Conservation (phyloP, 2,113 vertebrate species). For the Manacus vitellinus region DNA sequence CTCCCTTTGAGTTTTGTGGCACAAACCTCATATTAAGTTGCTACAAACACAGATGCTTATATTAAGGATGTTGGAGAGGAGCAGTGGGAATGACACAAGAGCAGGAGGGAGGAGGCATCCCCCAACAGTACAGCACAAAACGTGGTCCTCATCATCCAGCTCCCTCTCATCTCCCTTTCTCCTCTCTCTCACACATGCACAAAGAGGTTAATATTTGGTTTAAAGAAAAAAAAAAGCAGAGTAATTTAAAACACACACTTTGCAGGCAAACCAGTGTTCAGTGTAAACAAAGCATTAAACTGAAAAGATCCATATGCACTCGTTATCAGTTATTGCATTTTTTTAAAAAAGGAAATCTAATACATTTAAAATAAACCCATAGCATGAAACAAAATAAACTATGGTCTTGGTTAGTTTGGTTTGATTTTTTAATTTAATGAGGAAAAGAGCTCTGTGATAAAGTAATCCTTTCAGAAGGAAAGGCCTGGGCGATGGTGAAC, state of each 20-base stretch:
- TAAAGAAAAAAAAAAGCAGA: conserved; percentile 10
- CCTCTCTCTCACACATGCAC: background rate
- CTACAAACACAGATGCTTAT: background rate
- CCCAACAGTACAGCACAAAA: background rate
- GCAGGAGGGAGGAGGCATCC: background rate
- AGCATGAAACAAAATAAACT: conserved; percentile 61
- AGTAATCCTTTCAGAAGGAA: conserved; percentile 37
- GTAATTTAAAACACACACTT: conserved; percentile 65
- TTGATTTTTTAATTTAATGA: conserved; percentile 59
- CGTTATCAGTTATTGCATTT: conserved; percentile 60
- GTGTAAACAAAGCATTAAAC: conserved; percentile 72
- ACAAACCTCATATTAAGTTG: background rate
- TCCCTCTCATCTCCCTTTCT: conserved; percentile 24
- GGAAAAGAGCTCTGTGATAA: conserved; percentile 36
- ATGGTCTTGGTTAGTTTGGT: conserved; percentile 57
- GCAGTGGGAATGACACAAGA: background rate
- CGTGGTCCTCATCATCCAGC: background rate
- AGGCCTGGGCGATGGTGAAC: background rate
- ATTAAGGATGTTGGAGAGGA: background rate
- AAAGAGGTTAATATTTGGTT: conserved; percentile 53
- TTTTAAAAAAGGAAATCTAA: conserved; percentile 55
- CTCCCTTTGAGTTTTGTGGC: background rate
- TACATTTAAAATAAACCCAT: conserved; percentile 67
- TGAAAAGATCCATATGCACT: conserved; percentile 68
- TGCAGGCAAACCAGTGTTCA: conserved; percentile 48